phyloP scores from a whole-genome alignment of 35 echinoderm and acorn worm genomes.

The Antedon bifida region DNA sequence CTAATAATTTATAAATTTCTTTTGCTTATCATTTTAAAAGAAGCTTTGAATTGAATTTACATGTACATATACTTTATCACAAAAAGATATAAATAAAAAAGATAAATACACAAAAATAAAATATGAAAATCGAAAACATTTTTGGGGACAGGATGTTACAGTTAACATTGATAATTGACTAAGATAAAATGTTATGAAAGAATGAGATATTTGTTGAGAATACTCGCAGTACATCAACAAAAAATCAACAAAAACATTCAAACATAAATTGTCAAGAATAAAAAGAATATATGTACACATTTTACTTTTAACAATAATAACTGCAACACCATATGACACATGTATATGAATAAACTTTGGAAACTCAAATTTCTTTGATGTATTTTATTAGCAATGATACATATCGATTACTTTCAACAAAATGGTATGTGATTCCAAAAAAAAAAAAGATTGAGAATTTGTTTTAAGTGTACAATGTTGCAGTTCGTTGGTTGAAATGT shows the following conservation, averaged over 20 bases:
- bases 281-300: not conserved
- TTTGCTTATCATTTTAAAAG: too few species aligned
- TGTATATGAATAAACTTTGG: not conserved
- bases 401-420: not conserved
- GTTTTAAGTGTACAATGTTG: not conserved
- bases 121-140: not conserved
- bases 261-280: not conserved
- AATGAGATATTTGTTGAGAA: not conserved
- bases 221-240: not conserved
- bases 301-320: not conserved
- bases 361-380: not conserved
- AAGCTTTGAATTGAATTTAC: not conserved
- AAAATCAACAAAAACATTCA: not conserved
- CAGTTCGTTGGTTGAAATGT: not conserved
- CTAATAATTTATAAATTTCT: too few species aligned
- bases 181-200: not conserved
- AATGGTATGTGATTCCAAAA: not conserved
- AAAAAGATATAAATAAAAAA: not conserved
- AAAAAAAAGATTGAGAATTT: not conserved
- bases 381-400: not conserved
- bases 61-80: conserved; percentile 2
- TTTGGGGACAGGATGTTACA: not conserved
- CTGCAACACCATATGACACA: not conserved
- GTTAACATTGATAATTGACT: too few species aligned
- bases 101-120: not conserved